Evolutionary conservation across 1,140 invertebrate species (phyloP).

Genomic region (Neodiprion lecontei): DNA sequence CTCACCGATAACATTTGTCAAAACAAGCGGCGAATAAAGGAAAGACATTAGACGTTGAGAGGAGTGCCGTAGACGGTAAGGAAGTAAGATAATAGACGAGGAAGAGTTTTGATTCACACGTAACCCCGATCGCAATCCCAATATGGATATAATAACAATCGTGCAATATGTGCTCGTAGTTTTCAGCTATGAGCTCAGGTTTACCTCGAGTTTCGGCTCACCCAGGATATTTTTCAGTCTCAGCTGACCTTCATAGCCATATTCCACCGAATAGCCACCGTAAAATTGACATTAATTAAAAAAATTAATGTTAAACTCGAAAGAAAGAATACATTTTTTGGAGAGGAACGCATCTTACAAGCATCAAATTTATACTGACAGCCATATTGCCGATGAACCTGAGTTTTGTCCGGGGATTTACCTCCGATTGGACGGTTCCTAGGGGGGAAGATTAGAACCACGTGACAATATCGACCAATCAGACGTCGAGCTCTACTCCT

Average conservation of each 20-base stretch:
- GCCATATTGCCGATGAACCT: slow-evolving; percentile 81
- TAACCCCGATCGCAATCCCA: not conserved
- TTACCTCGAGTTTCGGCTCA: not conserved
- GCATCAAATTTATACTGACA: slow-evolving; percentile 89
- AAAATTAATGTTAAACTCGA: slow-evolving; percentile 40
- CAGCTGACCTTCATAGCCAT: slow-evolving; percentile 55
- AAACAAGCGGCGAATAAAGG: no score
- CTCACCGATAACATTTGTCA: no score
- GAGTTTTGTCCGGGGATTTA: slow-evolving; percentile 75
- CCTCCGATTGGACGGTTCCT: slow-evolving; percentile 65
- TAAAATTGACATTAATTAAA: slow-evolving; percentile 49
- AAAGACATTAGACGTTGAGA: no score
- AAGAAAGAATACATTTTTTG: slow-evolving; percentile 60
- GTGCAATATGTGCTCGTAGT: not conserved
- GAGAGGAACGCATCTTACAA: slow-evolving; percentile 81
- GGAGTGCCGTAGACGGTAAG: no score
- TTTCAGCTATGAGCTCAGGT: not conserved
- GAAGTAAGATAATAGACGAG: no score
- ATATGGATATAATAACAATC: not conserved
- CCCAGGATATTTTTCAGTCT: slow-evolving; percentile 32
- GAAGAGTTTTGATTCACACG: no score
- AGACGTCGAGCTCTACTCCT: not conserved
- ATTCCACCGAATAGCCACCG: slow-evolving; percentile 44
- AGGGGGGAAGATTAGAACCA: slow-evolving; percentile 13
- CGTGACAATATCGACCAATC: slow-evolving; percentile 32